Evolutionary conservation across 1,140 invertebrate species (phyloP).

Genomic region (Palaemon carinicauda): DNA sequence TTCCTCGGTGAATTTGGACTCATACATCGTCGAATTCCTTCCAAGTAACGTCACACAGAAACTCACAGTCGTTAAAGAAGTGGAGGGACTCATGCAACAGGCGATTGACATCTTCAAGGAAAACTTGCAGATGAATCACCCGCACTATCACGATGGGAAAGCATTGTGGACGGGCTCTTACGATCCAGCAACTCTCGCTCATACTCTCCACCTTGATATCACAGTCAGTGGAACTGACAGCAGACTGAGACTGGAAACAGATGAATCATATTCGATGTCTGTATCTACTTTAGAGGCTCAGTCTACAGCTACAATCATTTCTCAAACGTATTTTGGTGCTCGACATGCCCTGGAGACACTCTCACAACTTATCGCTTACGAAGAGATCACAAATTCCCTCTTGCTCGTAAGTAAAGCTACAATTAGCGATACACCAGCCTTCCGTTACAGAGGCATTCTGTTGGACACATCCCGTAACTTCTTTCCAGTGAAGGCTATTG

Average conservation of each 20-base stretch:
- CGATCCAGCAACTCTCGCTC: background rate
- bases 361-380: slow-evolving; percentile 61
- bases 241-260: slow-evolving; percentile 71
- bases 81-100: background rate
- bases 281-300: slow-evolving; percentile 62
- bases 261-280: slow-evolving; percentile 75
- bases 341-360: slow-evolving; percentile 62
- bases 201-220: slow-evolving; percentile 1
- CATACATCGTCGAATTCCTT: background rate
- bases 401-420: slow-evolving; percentile 10
- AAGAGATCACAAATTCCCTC: slow-evolving; percentile 39
- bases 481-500: slow-evolving; percentile 73
- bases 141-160: background rate
- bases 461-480: slow-evolving; percentile 64
- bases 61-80: background rate
- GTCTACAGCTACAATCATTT: slow-evolving; percentile 60
- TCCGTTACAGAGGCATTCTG: slow-evolving; percentile 49
- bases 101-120: slow-evolving; percentile 27
- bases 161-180: background rate
- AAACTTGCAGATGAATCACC: slow-evolving; percentile 27
- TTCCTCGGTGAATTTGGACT: background rate
- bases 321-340: slow-evolving; percentile 62
- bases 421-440: slow-evolving; percentile 45
- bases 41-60: background rate
- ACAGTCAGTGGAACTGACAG: slow-evolving; percentile 25